Base-by-base conservation (phyloP, 2,888 invertebrate genomes). In the Agelastica alni region DNA sequence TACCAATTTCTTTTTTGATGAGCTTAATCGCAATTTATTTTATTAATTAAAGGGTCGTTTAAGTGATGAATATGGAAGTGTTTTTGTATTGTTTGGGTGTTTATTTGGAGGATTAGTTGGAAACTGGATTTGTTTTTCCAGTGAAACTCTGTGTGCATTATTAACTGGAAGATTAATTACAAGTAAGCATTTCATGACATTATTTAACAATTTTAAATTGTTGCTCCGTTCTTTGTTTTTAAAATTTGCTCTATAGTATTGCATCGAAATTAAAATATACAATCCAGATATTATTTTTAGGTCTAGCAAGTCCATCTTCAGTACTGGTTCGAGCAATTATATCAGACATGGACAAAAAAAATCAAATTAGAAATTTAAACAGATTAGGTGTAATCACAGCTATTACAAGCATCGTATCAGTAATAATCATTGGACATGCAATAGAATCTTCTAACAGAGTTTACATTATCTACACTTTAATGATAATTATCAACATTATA, bases 31-130 rank as follows among this genome's bases (percentile, higher is more conserved):
- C n/a, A n/a, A n/a, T n/a, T n/a, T 28, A 12, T 12, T 31, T 17
- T 6, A 17, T 10, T 12, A 4, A 7, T 54, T 56, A 20, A 20
- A 56, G 56, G 56, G 56, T 6, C 46, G 37, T 6, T 17, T 56
- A 16, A 51, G 56, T 47, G 56, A 56, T 14, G 44, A 46, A 22
- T 42, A 43, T 28, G 56, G 56, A 20, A 22, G 22, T 9, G 30
- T 31, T 7, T 10, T 26, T 26, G 12, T 56, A 9, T 17, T 56
- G 14, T 14, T 42, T 16, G 43, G 31, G 32, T 56, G 56, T 22
- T 13, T 56, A 7, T 3, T 46, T 5, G 46, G 31, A 13, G 26
- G 36, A n/a, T 43, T 56, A 14, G 2, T 56, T 16, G 51, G 46
- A 17, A 46, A 32, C 9, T 30, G 46, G 18, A 36, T 46, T 14